Evolutionary conservation across 2,797 vertebrate genomes (phyloP), one percentile per base, ranked within the genome.

Genomic region (Rhabdomys pumilio): DNA sequence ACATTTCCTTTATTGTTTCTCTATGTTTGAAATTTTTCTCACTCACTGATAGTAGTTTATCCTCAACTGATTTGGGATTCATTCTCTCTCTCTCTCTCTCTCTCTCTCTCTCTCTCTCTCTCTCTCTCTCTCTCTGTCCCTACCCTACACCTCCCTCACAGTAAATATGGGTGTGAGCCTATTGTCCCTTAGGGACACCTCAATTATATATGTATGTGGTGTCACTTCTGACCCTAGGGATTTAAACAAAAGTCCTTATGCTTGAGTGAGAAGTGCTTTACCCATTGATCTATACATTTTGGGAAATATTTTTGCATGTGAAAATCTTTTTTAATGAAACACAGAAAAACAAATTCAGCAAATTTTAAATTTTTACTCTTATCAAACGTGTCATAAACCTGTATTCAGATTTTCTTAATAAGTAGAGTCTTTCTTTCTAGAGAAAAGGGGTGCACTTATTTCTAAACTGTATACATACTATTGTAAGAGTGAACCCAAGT

Each of bases 11-110:
- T 8, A 11, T 69, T 10, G 79, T 47, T 26, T 91, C 93, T 41
- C 29, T 65, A 47, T 72, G 96, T 41, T 59, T 69, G 81, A 20
- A 84, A 57, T 92, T 97, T 96, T n/a, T 63, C 47, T 96, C 67
- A 92, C 2, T 97, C 85, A 84, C 0, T 82, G 31, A 80, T 0
- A 47, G 2, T 7, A 89, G 13, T 59, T 88, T 97, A 44, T 77
- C 87, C 77, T 88, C 2, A 12, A 31, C 11, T 95, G 2, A 41
- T 89, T 95, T 73, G 57, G 4, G 19, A n/a, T 34, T 57, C 57
- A n/a, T 34, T 57, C 57, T 26, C n/a, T 57, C 8, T 53, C n/a
- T 59, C 6, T 59, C 55, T 63, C 26, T 41, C 3, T 73, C 22
- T 69, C 34, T 69, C 29, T 14, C 13, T 14, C 31, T 34, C 31